Conservation (phyloP, 1,140 invertebrate species). For the Drosophila lacteicornis region DNA sequence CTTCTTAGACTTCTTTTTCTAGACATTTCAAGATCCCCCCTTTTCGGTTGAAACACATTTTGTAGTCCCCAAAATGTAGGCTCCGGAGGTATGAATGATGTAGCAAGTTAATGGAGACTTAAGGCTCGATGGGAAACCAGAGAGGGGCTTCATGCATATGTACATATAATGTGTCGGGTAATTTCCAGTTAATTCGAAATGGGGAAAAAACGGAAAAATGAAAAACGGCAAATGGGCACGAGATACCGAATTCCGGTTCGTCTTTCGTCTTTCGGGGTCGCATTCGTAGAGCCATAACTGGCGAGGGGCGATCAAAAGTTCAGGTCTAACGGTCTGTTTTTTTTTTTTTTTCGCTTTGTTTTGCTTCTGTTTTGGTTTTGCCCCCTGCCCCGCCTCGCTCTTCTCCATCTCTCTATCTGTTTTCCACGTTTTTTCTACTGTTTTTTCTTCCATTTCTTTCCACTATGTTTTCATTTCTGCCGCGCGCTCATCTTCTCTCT, state of each 20-base stretch:
- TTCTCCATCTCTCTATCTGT: conserved; percentile 18
- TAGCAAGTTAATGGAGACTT: conserved; percentile 6
- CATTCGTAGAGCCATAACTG: conserved; percentile 39
- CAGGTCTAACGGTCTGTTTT: conserved; percentile 46
- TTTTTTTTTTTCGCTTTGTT: conserved; percentile 19
- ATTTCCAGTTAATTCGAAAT: conserved; percentile 49
- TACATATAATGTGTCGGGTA: conserved; percentile 7
- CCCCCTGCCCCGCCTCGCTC: conserved; percentile 3
- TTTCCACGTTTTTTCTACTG: background rate
- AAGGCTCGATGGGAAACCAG: conserved; percentile 1
- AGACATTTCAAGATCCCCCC: background rate
- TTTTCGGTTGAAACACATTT: background rate
- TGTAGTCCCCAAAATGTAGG: too few species aligned
- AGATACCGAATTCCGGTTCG: conserved; percentile 55
- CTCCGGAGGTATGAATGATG: background rate
- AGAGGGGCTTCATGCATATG: conserved; percentile 8
- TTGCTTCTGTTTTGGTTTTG: conserved; percentile 14
- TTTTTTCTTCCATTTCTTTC: background rate
- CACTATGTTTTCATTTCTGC: conserved; percentile 7
- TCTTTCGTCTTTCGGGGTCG: conserved; percentile 45
- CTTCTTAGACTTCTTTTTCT: too few species aligned
- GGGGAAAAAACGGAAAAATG: conserved; percentile 19
- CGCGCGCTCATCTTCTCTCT: conserved; percentile 10
- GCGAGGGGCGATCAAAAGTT: conserved; percentile 55
- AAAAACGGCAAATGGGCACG: conserved; percentile 38